These are phyloP conservation scores for Dipodomys ordii DNA, from an alignment of 2,113 vertebrate genomes.

Conservation along the genomic window DNA sequence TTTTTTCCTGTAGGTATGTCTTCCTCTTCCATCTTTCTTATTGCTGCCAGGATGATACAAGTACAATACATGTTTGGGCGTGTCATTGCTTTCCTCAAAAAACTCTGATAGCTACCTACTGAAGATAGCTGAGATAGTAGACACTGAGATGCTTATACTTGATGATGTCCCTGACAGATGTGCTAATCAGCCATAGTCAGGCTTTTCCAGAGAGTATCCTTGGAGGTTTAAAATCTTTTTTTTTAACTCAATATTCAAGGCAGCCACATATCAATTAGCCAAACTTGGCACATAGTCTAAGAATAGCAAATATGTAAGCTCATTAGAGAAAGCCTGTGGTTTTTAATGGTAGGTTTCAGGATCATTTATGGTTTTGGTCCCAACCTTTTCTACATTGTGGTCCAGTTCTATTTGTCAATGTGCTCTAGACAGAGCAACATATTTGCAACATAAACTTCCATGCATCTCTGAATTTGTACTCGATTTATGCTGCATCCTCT, in stretches of 20 bases:
- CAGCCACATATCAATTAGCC: not conserved
- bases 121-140: not conserved
- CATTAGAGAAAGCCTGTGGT: not conserved
- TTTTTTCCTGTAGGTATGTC: not conserved
- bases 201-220: conserved; percentile 25
- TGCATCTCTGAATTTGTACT: conserved; percentile 39
- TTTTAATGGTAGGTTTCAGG: not conserved
- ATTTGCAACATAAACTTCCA: not conserved
- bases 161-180: not conserved
- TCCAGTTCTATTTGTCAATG: not conserved
- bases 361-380: not conserved
- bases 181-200: not conserved
- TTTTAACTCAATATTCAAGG: conserved; percentile 36
- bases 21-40: conserved; percentile 34
- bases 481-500: not conserved
- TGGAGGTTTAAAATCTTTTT: conserved; percentile 7
- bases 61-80: not conserved
- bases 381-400: not conserved
- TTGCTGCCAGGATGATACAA: conserved; percentile 27
- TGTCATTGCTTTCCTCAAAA: not conserved
- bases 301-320: not conserved
- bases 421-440: not conserved
- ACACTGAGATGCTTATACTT: not conserved
- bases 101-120: not conserved
- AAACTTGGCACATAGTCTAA: not conserved